A percentile compares a stretch with the other conserved stretches of the same genome.
Conservation (phyloP, 2,113 vertebrate genomes). For the Fulmarus glacialis region DNA sequence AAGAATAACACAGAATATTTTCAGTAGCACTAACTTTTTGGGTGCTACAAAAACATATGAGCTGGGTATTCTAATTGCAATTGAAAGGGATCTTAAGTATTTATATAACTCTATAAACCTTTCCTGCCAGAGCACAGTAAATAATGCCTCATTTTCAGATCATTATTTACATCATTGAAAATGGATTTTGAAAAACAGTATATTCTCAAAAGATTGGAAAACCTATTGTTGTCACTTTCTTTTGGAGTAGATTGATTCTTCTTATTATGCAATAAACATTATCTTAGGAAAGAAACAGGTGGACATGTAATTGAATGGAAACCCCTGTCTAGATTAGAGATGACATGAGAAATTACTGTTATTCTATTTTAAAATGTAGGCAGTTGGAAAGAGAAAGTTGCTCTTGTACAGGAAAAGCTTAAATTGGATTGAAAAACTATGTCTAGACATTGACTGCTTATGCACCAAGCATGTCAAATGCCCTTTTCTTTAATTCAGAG, state of each 20-base stretch:
- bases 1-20: neutral
- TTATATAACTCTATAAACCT: neutral
- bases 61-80: neutral
- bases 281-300: neutral
- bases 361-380: conserved; percentile 26
- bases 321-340: neutral
- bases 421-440: conserved; percentile 49
- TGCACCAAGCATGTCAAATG: conserved; percentile 43
- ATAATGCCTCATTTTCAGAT: neutral
- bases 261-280: neutral
- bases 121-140: neutral
- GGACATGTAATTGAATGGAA: neutral
- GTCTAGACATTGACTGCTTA: conserved; percentile 57
- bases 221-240: neutral
- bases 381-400: conserved; percentile 12
- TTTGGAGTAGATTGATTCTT: neutral
- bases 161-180: neutral
- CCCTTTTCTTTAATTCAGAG: conserved; percentile 31
- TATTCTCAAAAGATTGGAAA: neutral
- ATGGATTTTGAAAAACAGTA: conserved; percentile 5
- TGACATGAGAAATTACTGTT: neutral
- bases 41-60: neutral
- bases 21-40: neutral
- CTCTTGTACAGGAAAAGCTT: neutral
- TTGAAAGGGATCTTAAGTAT: neutral